Conservation (phyloP, 2,113 vertebrate species). For the Cephalophus harveyi region DNA sequence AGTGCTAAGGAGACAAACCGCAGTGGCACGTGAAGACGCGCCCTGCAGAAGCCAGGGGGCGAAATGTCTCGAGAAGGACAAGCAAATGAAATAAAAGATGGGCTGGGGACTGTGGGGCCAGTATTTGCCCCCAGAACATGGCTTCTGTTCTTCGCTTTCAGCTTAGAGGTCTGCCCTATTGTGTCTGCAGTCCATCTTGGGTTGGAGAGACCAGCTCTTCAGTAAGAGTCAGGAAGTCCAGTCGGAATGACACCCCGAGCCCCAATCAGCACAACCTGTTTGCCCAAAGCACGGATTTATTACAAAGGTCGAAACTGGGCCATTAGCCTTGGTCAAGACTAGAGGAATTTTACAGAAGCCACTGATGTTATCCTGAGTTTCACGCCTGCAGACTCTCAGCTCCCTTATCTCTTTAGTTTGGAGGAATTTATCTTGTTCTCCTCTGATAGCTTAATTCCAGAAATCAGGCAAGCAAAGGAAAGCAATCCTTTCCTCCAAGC, state of each 20-base stretch:
- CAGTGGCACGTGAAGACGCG: accelerated
- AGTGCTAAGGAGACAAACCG: accelerated
- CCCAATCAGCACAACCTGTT: background rate
- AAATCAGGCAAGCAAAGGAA: background rate
- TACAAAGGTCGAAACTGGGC: background rate
- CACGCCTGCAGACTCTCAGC: background rate
- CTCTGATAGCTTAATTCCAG: background rate
- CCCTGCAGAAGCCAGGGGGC: background rate
- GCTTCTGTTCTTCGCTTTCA: background rate
- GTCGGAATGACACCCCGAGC: background rate
- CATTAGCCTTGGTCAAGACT: background rate
- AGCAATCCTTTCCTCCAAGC: background rate
- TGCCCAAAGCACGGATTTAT: background rate
- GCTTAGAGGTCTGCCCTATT: background rate
- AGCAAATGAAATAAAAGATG: no score
- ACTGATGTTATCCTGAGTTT: background rate
- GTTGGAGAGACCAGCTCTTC: background rate
- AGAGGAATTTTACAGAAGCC: background rate
- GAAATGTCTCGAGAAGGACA: background rate
- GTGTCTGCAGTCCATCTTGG: background rate
- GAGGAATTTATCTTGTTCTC: background rate
- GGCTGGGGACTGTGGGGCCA: background rate
- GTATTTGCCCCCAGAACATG: background rate
- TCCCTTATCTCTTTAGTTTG: background rate
- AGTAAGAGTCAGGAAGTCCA: background rate